Conservation (phyloP, 2,113 vertebrate species). For the Indri indri region DNA sequence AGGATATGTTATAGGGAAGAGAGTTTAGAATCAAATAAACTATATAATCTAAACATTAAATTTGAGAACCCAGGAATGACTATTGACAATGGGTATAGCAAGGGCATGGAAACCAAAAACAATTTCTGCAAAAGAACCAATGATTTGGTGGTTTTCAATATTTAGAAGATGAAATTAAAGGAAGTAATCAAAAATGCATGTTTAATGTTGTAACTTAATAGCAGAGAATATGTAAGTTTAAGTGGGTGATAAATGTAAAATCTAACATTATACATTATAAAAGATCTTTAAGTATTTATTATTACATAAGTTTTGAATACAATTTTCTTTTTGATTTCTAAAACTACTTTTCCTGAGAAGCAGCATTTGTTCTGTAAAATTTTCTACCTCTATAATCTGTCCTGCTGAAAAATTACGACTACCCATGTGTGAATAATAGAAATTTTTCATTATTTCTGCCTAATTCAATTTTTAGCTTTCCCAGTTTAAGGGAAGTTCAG, state of each 20-base stretch:
- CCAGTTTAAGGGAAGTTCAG: conserved; percentile 63
- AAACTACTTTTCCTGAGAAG: conserved; percentile 7
- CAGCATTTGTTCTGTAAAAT: conserved; percentile 16
- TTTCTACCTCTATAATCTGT: conserved; percentile 58
- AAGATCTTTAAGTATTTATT: not conserved
- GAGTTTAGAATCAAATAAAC: not conserved
- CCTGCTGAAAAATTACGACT: conserved; percentile 63
- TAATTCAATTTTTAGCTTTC: conserved; percentile 65
- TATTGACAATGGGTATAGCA: not conserved
- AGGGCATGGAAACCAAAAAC: not conserved
- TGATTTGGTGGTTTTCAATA: not conserved
- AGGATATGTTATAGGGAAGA: not conserved
- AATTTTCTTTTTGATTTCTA: conserved; percentile 10
- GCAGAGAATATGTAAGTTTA: not conserved
- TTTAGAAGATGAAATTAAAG: not conserved
- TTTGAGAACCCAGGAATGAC: not conserved
- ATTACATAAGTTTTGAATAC: not conserved
- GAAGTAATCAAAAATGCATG: not conserved
- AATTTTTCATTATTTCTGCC: conserved; percentile 70
- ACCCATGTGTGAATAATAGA: conserved; percentile 67
- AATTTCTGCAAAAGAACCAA: not conserved
- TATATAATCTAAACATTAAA: not conserved
- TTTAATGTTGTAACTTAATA: not conserved
- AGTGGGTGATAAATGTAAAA: not conserved
- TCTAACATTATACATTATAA: not conserved